A percentile compares a stretch with the other conserved stretches of the same genome.
Conservation (phyloP, 2,113 vertebrate species). For the Gopherus flavomarginatus region DNA sequence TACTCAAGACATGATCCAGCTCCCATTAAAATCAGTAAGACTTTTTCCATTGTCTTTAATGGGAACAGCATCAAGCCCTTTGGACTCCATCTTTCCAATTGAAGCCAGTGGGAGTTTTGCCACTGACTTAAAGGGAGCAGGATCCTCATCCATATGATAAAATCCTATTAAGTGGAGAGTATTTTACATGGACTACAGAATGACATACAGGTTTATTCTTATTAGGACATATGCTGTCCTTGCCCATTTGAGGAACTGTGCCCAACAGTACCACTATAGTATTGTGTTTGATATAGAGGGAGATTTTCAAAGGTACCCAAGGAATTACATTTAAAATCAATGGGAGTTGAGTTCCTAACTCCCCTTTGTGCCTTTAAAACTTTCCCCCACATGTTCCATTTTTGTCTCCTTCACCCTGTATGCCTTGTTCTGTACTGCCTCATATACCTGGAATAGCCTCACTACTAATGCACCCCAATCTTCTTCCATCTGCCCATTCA, state of each 20-base stretch:
- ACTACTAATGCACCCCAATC: background rate
- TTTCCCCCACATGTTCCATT: accelerated
- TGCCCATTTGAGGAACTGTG: background rate
- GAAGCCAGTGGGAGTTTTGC: background rate
- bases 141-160: background rate
- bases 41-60: background rate
- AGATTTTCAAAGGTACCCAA: background rate
- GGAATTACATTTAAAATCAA: background rate
- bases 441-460: background rate
- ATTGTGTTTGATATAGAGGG: background rate
- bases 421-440: background rate
- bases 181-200: background rate
- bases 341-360: background rate
- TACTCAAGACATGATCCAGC: background rate
- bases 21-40: background rate
- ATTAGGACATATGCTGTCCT: background rate
- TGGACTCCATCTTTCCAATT: background rate
- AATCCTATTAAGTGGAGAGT: background rate
- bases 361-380: background rate
- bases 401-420: background rate
- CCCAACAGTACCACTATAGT: background rate
- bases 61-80: background rate
- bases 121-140: background rate
- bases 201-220: background rate
- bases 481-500: background rate